Base-by-base conservation (phyloP, 2,888 invertebrate species). In the Rhopalosiphum nymphaeae region DNA sequence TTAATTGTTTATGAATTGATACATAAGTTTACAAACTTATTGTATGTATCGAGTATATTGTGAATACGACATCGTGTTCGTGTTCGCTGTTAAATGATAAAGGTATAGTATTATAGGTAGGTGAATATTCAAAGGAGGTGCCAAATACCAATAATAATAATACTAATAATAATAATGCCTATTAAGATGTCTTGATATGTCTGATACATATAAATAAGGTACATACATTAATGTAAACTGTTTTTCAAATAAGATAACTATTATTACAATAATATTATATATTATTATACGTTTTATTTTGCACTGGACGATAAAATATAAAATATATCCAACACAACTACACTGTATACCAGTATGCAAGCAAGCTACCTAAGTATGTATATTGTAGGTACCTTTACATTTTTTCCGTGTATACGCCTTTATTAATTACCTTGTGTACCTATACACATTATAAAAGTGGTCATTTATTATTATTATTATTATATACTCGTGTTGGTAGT, bases 391-490 rank as follows among this genome's bases (percentile, higher is more conserved):
- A n/a, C n/a, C n/a, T n/a, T n/a, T n/a, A n/a, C n/a, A n/a, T n/a
- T n/a, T n/a, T n/a, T n/a, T n/a, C n/a, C n/a, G n/a, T n/a, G n/a
- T n/a, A n/a, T 67, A 67, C 67, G 44, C 86, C 67, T 67, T 67
- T 86, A 46, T 86, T 86, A 86, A 44, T 86, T 86, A 46, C 2
- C 86, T 86, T 29, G 46, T 44, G 29, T 86, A 86, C 86, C 25
- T 26, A 42, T 13, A 29, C 21, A 13, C 16, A 13, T 86, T 44
- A 25, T 25, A 46, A 44, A 44, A 29, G 86, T 44, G 86, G 46
- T n/a, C 86, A 46, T 86, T 42, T 36, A 67, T n/a, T 67, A 67
- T n/a, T 67, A 67, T 61, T n/a, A 67, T 67, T 61, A 61, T 78
- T 21, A 78, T 78, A 78, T 36, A 78, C 78, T 78, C 1, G 21